Base-by-base conservation (phyloP, 2,797 vertebrate species). In the Distichodus sexfasciatus region DNA sequence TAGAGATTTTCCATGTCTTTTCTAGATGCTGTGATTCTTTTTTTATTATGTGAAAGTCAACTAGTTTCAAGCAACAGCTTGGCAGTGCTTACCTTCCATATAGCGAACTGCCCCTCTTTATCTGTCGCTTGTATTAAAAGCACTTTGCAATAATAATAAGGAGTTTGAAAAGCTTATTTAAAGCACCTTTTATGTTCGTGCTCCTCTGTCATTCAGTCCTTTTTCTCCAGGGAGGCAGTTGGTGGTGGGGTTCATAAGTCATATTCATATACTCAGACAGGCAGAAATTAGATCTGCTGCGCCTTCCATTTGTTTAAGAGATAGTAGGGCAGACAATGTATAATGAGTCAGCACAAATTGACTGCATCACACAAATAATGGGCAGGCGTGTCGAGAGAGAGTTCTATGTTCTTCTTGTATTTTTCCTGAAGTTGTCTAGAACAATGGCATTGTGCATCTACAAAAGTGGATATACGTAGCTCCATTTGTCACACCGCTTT, bases 281-380 rank as follows among this genome's bases (percentile, higher is more conserved):
- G 89, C 88, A 92, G 89, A 91, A 91, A 92, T 92, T 88, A 87
- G 86, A 84, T 80, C 75, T 79, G 79, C 82, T n/a, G n/a, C 71
- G 79, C 81, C 82, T 80, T 85, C 80, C 82, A 83, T 86, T 85
- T 83, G 76, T 87, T 89, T 85, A 84, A 84, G 77, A 87, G 88
- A 88, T 84, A 72, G 80, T 80, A 75, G 65, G 60, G 40, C 84
- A 82, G 84, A 86, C 85, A 84, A 81, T 29, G 67, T 86, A 86
- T 81, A 87, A 86, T 89, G 88, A 87, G 87, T 88, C 87, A 87
- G 85, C 85, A 82, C 82, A 81, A 81, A 82, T 74, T 36, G 54
- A 71, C 75, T 63, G 83, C 71, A 62, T 69, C 62, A 75, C 78
- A 71, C 64, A 81, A 81, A 75, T 76, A 85, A 81, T 80, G 70